These are phyloP conservation scores for Callochromis pleurospilus DNA, from an alignment of 2,113 vertebrate genomes.

Conservation along the genomic window DNA sequence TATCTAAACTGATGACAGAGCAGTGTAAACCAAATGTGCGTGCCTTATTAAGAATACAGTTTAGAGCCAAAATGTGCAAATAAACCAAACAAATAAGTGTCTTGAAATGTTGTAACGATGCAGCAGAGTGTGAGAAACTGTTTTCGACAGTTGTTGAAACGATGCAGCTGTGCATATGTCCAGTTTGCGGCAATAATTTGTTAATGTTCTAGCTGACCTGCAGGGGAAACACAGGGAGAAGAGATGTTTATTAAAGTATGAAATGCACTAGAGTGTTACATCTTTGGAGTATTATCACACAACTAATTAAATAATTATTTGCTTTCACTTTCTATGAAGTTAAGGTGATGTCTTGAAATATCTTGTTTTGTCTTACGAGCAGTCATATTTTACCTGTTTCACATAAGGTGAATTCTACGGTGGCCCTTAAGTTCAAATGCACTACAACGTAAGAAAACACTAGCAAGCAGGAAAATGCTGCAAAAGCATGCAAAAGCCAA, in stretches of 20 bases:
- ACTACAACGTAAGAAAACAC: accelerated
- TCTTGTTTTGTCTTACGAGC: not conserved
- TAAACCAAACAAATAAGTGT: not conserved
- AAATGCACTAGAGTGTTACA: not conserved
- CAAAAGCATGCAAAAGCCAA: not conserved
- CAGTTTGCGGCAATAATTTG: accelerated
- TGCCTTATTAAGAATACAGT: not conserved
- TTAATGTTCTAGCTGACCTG: not conserved
- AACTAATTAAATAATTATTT: not conserved
- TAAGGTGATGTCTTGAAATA: not conserved
- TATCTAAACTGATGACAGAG: not conserved
- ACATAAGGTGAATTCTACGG: not conserved
- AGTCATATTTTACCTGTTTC: not conserved
- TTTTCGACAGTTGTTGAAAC: not conserved
- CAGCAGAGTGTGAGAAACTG: not conserved
- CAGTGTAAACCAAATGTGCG: not conserved
- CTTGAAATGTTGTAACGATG: not conserved
- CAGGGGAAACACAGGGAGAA: not conserved
- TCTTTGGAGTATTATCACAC: not conserved
- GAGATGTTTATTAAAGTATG: not conserved
- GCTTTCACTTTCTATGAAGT: not conserved
- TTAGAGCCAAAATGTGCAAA: not conserved
- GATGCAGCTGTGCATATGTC: not conserved
- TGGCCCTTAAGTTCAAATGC: not conserved
- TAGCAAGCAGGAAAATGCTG: not conserved